These are phyloP conservation scores for Ganaspis brasiliensis DNA, from an alignment of 2,888 invertebrate species.

Conservation along the genomic window DNA sequence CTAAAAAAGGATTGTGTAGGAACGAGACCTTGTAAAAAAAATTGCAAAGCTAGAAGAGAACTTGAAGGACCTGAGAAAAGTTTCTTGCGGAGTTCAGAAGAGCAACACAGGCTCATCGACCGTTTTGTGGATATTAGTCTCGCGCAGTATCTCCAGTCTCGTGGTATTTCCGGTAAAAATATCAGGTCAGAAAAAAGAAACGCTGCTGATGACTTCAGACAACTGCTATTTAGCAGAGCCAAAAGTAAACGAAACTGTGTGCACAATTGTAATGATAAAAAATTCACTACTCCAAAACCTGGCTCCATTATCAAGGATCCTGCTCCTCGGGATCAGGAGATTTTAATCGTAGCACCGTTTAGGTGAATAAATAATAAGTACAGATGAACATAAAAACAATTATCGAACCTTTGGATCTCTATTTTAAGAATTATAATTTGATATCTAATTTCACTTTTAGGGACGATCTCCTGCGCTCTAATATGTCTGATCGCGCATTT, in stretches of 20 bases:
- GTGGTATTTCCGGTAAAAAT: neutral
- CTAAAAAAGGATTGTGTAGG: constrained; percentile 69
- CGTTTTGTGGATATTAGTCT: constrained; percentile 67
- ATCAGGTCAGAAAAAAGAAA: constrained; percentile 7
- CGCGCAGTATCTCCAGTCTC: constrained; percentile 61
- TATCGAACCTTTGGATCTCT: no score
- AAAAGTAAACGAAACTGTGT: constrained; percentile 47
- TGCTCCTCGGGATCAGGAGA: constrained; percentile 57
- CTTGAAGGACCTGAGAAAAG: constrained; percentile 21
- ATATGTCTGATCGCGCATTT: constrained; percentile 71
- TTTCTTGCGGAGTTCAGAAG: neutral
- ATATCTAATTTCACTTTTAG: constrained; percentile 19
- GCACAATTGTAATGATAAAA: constrained; percentile 17
- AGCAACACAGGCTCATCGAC: constrained; percentile 60
- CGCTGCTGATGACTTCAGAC: constrained; percentile 61
- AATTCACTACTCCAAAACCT: constrained; percentile 64
- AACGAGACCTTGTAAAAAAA: constrained; percentile 66
- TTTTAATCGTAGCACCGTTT: constrained; percentile 67
- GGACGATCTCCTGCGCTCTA: constrained; percentile 62
- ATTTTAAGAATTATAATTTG: neutral
- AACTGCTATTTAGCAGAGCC: constrained; percentile 56
- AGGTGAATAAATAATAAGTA: constrained; percentile 1
- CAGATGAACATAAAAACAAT: no score
- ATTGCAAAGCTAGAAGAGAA: constrained; percentile 62
- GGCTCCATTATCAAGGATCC: constrained; percentile 70